Evolutionary conservation across 1,140 invertebrate species (phyloP).

Genomic region (Myzus persicae): DNA sequence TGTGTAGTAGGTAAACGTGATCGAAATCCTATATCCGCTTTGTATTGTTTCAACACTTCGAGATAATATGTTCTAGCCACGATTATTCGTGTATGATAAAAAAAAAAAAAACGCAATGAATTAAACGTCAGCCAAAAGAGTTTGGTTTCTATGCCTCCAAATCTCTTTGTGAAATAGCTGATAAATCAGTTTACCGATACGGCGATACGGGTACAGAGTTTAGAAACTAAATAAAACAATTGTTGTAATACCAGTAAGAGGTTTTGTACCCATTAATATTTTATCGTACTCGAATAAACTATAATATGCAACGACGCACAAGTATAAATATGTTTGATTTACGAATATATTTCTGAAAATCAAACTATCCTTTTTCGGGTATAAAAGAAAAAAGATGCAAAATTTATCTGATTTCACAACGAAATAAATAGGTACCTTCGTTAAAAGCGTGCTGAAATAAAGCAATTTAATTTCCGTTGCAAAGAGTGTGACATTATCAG

Average conservation of each 20-base stretch:
- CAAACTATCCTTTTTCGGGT: not conserved
- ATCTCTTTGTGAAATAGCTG: not conserved
- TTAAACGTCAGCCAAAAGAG: not conserved
- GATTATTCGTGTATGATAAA: not conserved
- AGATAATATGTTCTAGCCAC: not conserved
- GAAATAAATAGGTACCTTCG: not conserved
- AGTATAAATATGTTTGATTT: not conserved
- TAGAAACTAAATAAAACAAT: not conserved
- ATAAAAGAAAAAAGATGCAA: not conserved
- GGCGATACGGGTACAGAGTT: not conserved
- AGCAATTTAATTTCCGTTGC: not conserved
- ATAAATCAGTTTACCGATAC: slow-evolving; percentile 1
- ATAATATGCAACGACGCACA: not conserved
- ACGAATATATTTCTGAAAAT: not conserved
- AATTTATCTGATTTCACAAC: not conserved
- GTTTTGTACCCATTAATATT: not conserved
- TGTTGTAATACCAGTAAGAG: not conserved
- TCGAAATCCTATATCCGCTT: not conserved
- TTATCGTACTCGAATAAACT: not conserved
- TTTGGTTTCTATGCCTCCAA: not conserved
- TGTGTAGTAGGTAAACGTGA: not conserved
- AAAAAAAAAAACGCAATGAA: not conserved
- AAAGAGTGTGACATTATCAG: not conserved
- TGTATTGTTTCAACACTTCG: not conserved
- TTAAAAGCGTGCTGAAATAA: not conserved